Evolutionary conservation across 2,797 vertebrate genomes (phyloP).

Genomic region (Clarias platycephalus): DNA sequence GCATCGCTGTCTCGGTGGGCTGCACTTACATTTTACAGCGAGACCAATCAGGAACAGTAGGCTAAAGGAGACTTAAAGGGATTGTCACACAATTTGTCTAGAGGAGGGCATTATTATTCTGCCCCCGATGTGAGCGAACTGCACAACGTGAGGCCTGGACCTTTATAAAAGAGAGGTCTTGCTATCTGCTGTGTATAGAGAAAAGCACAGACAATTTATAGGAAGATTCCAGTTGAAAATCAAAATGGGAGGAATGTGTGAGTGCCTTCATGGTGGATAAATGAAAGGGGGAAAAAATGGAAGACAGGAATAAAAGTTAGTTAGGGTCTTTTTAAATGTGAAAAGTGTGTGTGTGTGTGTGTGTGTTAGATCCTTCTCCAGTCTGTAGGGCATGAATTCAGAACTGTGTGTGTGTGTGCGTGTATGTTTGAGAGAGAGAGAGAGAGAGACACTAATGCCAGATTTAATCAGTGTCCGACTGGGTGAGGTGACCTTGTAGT

Average conservation of each 20-base stretch:
- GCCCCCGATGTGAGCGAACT: conserved; percentile 66
- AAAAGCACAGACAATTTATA: conserved; percentile 28
- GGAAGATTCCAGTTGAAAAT: conserved; percentile 44
- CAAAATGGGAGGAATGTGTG: conserved; percentile 45
- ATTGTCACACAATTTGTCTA: conserved; percentile 75
- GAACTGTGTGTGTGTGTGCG: conserved; percentile 29
- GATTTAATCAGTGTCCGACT: conserved; percentile 42
- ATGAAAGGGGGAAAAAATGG: background rate
- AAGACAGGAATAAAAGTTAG: background rate
- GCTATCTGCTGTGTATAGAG: conserved; percentile 41
- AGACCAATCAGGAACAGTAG: conserved; percentile 59
- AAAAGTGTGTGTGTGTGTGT: background rate
- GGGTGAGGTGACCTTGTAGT: conserved; percentile 48
- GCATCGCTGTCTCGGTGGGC: conserved; percentile 34
- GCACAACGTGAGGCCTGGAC: conserved; percentile 70
- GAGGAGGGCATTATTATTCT: conserved; percentile 75
- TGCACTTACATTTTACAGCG: conserved; percentile 66
- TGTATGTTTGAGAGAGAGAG: background rate
- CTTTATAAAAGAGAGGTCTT: conserved; percentile 50
- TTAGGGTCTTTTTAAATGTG: background rate
- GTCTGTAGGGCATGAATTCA: background rate
- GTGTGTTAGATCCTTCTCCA: background rate
- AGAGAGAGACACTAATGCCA: conserved; percentile 49
- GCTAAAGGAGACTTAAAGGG: conserved; percentile 66
- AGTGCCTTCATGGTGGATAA: background rate